phyloP scores from a whole-genome alignment of 1,140 invertebrate genomes.

The Teleogryllus occipitalis region DNA sequence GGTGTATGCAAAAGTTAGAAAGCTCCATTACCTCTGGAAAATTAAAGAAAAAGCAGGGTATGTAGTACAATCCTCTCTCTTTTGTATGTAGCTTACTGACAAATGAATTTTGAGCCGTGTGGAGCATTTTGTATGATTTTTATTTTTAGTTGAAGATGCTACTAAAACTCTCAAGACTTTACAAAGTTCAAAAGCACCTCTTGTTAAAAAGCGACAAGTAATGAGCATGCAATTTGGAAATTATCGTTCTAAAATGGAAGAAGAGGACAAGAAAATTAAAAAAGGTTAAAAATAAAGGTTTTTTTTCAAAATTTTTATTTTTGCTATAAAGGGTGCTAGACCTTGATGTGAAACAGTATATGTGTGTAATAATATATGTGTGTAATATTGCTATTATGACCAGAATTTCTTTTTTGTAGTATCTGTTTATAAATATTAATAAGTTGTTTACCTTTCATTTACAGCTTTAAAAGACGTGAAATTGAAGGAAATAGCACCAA shows the following conservation, averaged over 20 bases:
- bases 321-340: too few relatives aligned
- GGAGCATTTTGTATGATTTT: neutral
- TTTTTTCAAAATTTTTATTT: too few relatives aligned
- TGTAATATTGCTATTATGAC: neutral
- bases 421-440: neutral
- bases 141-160: constrained; percentile 47
- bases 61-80: neutral
- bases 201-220: constrained; percentile 60
- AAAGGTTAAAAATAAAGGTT: constrained; percentile 31
- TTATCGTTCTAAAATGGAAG: constrained; percentile 61
- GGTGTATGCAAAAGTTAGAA: neutral
- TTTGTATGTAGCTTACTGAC: neutral
- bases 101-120: neutral
- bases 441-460: neutral
- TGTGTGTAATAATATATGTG: neutral
- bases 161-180: constrained; percentile 53
- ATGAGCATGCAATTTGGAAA: constrained; percentile 65
- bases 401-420: neutral
- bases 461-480: neutral
- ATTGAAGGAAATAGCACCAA: neutral
- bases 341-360: too few relatives aligned
- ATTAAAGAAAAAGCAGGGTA: neutral
- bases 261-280: constrained; percentile 55
- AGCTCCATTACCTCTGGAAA: neutral
- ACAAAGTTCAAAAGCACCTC: constrained; percentile 53